These are phyloP conservation scores for Rhynchotus rufescens DNA, from an alignment of 2,797 vertebrate species.

Conservation along the genomic window DNA sequence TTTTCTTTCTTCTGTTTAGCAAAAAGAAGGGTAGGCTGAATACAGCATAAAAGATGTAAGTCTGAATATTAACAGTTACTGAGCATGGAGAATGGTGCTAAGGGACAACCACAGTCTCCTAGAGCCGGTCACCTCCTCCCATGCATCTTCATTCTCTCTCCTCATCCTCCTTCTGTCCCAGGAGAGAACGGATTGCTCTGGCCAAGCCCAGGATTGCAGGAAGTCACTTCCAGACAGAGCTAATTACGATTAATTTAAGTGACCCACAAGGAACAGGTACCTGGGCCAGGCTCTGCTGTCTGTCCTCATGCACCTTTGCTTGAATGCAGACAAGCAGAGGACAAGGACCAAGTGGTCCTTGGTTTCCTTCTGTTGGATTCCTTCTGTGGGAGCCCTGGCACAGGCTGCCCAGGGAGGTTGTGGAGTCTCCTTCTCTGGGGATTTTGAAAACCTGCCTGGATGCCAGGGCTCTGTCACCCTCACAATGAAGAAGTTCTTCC, in stretches of 20 bases:
- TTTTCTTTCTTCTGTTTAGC: not conserved
- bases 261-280: not conserved
- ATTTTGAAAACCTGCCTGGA: no score
- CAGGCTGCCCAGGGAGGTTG: no score
- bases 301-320: not conserved
- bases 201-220: not conserved
- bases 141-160: not conserved
- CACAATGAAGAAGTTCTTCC: no score
- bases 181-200: not conserved
- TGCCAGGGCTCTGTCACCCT: no score
- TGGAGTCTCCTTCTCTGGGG: no score
- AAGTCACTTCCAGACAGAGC: not conserved
- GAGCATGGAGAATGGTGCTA: not conserved
- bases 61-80: not conserved
- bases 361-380: not conserved
- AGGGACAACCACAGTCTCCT: not conserved
- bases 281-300: not conserved
- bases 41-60: not conserved
- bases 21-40: not conserved
- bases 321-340: rapidly evolving
- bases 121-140: not conserved
- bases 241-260: not conserved
- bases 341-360: not conserved
- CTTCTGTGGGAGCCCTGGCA: not conserved
- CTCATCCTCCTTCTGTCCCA: not conserved